Conservation (phyloP, 92 coral and sea anemone species). For the Epizoanthus rinbou region DNA sequence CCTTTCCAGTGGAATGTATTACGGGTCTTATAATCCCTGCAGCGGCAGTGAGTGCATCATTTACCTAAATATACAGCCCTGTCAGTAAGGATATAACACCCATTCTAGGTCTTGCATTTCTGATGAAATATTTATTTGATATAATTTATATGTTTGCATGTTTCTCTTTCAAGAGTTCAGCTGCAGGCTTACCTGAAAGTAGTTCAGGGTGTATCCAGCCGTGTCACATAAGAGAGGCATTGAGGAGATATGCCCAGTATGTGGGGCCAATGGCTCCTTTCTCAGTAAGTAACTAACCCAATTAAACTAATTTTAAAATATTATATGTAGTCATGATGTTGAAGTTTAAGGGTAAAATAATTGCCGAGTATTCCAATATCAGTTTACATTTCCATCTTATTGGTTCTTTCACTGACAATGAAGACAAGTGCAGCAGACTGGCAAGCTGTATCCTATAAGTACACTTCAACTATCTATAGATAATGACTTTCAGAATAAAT, state of each 20-base stretch:
- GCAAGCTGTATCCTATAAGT: too few relatives aligned
- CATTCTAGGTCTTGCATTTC: background rate
- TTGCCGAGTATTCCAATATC: background rate
- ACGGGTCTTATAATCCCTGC: too few relatives aligned
- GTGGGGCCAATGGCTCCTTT: conserved; percentile 97
- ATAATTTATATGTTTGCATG: background rate
- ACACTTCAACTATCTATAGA: too few relatives aligned
- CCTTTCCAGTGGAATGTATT: too few relatives aligned
- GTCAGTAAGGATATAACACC: background rate
- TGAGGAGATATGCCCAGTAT: conserved; percentile 85
- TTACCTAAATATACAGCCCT: background rate
- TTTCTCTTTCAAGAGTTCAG: conserved; percentile 66
- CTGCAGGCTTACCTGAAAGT: conserved; percentile 62
- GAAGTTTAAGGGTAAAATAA: background rate
- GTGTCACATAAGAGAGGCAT: conserved; percentile 90
- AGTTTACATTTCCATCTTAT: too few relatives aligned
- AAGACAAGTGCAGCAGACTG: too few relatives aligned
- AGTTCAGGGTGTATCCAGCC: conserved; percentile 95
- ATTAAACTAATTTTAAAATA: background rate
- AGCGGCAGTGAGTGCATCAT: too few relatives aligned
- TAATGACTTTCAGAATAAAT: too few relatives aligned
- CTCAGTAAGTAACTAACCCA: conserved; percentile 68
- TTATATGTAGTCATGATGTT: background rate
- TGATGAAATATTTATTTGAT: background rate
- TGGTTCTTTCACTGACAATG: too few relatives aligned